A percentile compares a stretch with the other conserved stretches of the same genome.
Conservation (phyloP, 2,888 invertebrate genomes). For the Apomyelois bistriatella region DNA sequence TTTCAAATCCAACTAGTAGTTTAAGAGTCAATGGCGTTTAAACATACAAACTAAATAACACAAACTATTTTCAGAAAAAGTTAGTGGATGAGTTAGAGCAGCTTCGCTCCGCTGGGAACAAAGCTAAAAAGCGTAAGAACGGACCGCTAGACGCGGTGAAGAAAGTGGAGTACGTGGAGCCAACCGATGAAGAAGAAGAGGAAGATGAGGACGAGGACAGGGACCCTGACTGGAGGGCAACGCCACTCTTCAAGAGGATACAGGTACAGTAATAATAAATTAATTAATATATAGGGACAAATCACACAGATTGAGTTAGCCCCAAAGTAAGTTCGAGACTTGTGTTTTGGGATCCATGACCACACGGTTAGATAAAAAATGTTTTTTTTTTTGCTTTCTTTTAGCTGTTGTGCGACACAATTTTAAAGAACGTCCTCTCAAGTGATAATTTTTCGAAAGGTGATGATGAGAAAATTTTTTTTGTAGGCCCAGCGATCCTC, state of each 20-base stretch:
- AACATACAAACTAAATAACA: no score
- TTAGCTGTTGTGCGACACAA: no score
- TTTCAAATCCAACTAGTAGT: no score
- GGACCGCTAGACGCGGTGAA: conserved; percentile 25
- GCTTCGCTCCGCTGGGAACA: conserved; percentile 41
- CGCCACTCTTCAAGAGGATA: conserved; percentile 81
- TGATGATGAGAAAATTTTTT: not conserved
- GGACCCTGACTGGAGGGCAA: conserved; percentile 86
- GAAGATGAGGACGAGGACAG: conserved; percentile 50
- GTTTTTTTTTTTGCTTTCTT: no score
- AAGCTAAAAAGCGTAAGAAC: conserved; percentile 45
- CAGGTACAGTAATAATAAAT: no score
- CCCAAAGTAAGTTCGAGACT: no score
- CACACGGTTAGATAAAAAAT: no score
- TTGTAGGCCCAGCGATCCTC: conserved; percentile 55
- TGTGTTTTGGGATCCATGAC: no score
- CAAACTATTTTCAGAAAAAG: conserved; percentile 48
- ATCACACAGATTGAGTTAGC: no score
- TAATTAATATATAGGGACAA: no score
- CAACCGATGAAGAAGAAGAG: conserved; percentile 59
- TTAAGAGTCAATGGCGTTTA: no score
- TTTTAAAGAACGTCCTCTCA: no score
- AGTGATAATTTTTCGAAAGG: not conserved
- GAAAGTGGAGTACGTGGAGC: conserved; percentile 50
- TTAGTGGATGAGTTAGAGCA: conserved; percentile 60